Evolutionary conservation across 2,797 vertebrate species (phyloP), one percentile per base, ranked within the genome.

Genomic region (Babyrousa celebensis): DNA sequence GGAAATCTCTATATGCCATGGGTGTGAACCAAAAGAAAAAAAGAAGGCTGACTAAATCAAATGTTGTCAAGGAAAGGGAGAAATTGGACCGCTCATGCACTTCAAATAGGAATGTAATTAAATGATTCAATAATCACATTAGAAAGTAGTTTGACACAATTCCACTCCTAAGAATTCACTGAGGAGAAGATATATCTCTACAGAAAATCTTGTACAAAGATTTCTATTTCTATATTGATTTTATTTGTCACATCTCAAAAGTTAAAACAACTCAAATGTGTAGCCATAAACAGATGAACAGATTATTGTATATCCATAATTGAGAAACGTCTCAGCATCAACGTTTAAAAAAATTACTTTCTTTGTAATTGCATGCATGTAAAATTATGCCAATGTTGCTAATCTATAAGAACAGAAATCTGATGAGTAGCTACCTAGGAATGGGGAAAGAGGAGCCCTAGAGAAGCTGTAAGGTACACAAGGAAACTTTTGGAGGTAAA

Each of bases 391-490:
- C 79, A 63, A 43, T 29, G 2, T 3, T 43, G 78, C 2, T 16
- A 27, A 83, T 29, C 12, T 17, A 82, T 15, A 71, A 16, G 5
- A 0, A 65, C 1, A 68, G 14, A 15, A 63, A 32, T 36, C 6
- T 56, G 10, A 60, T 12, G 9, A 62, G 5, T 23, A 70, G 2
- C 32, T 92, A 8, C 6, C 11, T n/a, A 54, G 8, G 21, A 2
- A 58, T 15, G 27, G 29, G 21, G 3, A 43, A 20, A 54, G 11
- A n/a, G 2, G 2, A 9, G 48, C 2, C 15, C 52, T 0, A 0
- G 7, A 58, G 21, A 85, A 74, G 2, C 1, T 63, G 4, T 15
- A 25, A 92, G 14, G 21, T 36, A 6, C 12, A 25, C 6, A 86
- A 70, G 23, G 25, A 56, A 82, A 56, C 21, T 75, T 84, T 89